These are phyloP conservation scores for Bombyx mori DNA, from an alignment of 1,140 invertebrate genomes.

Conservation along the genomic window DNA sequence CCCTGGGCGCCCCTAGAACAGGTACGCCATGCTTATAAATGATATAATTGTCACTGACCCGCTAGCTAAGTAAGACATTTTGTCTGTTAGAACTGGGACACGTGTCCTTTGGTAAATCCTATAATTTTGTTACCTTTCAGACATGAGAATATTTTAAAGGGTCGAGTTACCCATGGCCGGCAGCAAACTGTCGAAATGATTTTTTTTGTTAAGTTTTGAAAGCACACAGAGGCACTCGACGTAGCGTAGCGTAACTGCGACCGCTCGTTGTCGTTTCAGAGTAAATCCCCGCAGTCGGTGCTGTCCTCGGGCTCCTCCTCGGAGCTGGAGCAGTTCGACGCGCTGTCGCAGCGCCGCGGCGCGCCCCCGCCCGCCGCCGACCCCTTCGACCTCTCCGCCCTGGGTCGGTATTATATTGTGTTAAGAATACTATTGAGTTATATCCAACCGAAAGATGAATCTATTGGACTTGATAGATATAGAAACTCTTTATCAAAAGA, in stretches of 20 bases:
- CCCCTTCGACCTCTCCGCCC: slow-evolving; percentile 79
- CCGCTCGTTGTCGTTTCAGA: slow-evolving; percentile 24
- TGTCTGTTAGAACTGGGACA: too few species aligned
- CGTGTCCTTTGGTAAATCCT: background rate
- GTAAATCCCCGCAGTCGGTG: slow-evolving; percentile 43
- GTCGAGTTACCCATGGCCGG: too few species aligned
- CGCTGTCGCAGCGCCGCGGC: slow-evolving; percentile 78
- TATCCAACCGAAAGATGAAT: background rate
- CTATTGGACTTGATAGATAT: background rate
- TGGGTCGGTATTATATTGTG: slow-evolving; percentile 42
- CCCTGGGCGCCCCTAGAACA: slow-evolving; percentile 46
- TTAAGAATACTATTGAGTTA: background rate
- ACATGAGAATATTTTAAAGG: too few species aligned
- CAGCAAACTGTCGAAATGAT: too few species aligned
- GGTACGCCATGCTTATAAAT: slow-evolving; percentile 13
- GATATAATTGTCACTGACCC: too few species aligned
- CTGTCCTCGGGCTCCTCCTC: slow-evolving; percentile 75
- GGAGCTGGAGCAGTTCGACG: slow-evolving; percentile 87
- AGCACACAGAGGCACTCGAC: too few species aligned
- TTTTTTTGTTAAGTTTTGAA: too few species aligned
- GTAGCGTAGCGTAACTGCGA: too few species aligned
- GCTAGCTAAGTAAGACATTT: too few species aligned
- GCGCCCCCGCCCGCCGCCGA: slow-evolving; percentile 70
- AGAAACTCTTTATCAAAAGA: too few species aligned
- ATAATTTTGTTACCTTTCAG: too few species aligned